Conservation (phyloP, 2,888 invertebrate genomes). For the Diarsia dahlii region DNA sequence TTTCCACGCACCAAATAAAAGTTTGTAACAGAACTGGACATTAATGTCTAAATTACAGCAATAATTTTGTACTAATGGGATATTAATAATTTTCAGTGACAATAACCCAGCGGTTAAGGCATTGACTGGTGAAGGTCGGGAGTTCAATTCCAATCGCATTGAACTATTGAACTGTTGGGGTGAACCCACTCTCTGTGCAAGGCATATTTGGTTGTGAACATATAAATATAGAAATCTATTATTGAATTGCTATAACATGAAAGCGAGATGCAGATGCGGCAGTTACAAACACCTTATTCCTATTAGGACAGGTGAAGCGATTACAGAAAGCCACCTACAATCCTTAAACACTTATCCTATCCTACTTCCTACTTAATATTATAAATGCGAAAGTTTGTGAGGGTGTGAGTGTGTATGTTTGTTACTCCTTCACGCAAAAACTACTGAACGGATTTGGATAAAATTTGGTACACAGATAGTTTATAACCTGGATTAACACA, state of each 20-base stretch:
- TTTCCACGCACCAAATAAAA: slow-evolving; percentile 30
- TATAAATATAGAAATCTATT: not conserved
- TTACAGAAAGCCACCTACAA: not conserved
- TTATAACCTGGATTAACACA: too few species aligned
- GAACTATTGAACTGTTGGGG: slow-evolving; percentile 38
- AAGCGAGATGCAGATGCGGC: not conserved
- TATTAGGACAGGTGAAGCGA: not conserved
- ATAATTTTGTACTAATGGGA: slow-evolving; percentile 38
- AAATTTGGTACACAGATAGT: too few species aligned
- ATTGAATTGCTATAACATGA: not conserved
- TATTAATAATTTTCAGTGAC: slow-evolving; percentile 56
- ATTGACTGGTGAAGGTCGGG: slow-evolving; percentile 52
- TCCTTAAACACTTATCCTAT: not conserved
- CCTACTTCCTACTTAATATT: too few species aligned
- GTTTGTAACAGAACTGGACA: slow-evolving; percentile 23
- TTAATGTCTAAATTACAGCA: slow-evolving; percentile 40
- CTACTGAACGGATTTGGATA: too few species aligned
- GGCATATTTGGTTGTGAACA: not conserved
- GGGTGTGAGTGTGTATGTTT: too few species aligned
- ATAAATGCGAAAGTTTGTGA: too few species aligned
- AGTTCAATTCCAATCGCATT: slow-evolving; percentile 50
- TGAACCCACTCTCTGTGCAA: slow-evolving; percentile 28
- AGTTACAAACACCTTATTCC: not conserved
- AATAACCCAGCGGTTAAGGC: slow-evolving; percentile 44
- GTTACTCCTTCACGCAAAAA: too few species aligned